Evolutionary conservation across 2,888 invertebrate species (phyloP).

Genomic region (Steromphala cineraria): DNA sequence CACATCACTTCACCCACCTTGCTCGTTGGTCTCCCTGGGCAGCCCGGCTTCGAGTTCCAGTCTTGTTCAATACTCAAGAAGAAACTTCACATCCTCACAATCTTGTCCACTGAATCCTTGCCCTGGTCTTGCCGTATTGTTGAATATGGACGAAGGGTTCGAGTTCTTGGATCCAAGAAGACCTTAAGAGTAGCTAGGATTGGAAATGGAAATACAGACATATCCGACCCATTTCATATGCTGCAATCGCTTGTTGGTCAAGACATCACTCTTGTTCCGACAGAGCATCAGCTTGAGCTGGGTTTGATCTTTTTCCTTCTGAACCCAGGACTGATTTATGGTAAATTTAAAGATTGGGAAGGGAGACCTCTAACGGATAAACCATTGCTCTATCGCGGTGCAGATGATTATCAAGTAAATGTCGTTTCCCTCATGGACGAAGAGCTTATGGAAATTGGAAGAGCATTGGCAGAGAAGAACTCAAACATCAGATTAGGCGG

Average conservation of each 20-base stretch:
- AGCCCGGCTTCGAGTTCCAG: constrained; percentile 66
- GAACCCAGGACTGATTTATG: constrained; percentile 62
- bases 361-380: constrained; percentile 47
- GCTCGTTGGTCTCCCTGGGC: constrained; percentile 63
- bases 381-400: constrained; percentile 63
- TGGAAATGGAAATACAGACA: constrained; percentile 31
- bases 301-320: constrained; percentile 59
- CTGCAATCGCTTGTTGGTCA: constrained; percentile 54
- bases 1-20: constrained; percentile 51
- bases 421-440: constrained; percentile 47
- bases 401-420: constrained; percentile 49
- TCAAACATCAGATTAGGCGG: constrained; percentile 23
- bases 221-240: constrained; percentile 34
- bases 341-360: constrained; percentile 59
- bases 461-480: constrained; percentile 52
- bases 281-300: constrained; percentile 56
- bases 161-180: constrained; percentile 54
- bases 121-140: constrained; percentile 64
- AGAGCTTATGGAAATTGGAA: neutral
- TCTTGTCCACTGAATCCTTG: constrained; percentile 60
- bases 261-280: constrained; percentile 41
- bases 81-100: constrained; percentile 35
- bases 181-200: constrained; percentile 45
- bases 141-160: constrained; percentile 56
- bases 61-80: constrained; percentile 43